Evolutionary conservation across 2,888 invertebrate genomes (phyloP).

Genomic region (Melitaea athalia): DNA sequence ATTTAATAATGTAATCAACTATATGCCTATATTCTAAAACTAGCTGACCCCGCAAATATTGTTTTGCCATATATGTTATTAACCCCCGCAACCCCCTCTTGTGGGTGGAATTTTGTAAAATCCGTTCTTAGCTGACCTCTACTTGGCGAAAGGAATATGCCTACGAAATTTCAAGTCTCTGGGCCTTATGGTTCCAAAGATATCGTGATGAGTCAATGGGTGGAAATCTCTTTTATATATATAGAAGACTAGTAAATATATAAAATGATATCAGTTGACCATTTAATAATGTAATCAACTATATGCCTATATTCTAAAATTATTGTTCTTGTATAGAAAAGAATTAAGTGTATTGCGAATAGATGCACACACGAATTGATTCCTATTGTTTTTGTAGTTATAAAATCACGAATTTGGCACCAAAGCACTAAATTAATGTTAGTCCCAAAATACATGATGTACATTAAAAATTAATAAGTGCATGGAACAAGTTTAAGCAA

Average conservation of each 20-base stretch:
- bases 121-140: no score
- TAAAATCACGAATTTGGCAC: neutral
- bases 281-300: neutral
- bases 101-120: no score
- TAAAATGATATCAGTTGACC: neutral
- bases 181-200: no score
- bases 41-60: no score
- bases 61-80: no score
- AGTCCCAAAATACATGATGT: neutral
- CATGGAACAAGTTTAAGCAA: neutral
- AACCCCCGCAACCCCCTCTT: no score
- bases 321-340: neutral
- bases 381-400: neutral
- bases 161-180: no score
- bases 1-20: neutral
- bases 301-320: neutral
- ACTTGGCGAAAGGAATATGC: no score
- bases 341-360: neutral
- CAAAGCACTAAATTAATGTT: slow-evolving; percentile 1
- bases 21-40: neutral
- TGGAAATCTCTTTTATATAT: no score
- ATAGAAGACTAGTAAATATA: neutral
- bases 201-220: no score
- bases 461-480: neutral
- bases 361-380: neutral